Evolutionary conservation across 2,113 vertebrate species (phyloP).

Genomic region (Astur gentilis): DNA sequence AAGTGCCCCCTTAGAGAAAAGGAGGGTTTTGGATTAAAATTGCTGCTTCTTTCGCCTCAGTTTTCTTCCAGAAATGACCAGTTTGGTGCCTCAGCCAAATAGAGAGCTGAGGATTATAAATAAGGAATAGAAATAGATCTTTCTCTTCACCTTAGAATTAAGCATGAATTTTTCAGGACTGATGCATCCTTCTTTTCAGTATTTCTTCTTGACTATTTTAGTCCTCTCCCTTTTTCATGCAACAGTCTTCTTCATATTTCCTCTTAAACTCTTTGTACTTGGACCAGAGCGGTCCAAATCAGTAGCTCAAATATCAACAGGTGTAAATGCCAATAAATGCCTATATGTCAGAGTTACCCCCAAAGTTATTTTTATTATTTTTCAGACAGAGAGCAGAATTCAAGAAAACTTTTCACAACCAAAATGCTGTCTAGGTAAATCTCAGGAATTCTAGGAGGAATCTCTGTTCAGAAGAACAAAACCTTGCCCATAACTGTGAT

Average conservation of each 20-base stretch:
- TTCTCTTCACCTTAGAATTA: slow-evolving; percentile 6
- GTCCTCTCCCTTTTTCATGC: not conserved
- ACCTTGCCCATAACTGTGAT: fast-evolving
- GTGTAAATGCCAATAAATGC: not conserved
- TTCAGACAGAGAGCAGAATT: not conserved
- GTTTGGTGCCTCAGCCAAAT: not conserved
- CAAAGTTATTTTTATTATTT: not conserved
- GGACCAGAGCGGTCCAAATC: not conserved
- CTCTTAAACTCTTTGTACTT: not conserved
- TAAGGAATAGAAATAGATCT: slow-evolving; percentile 22
- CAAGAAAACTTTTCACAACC: not conserved
- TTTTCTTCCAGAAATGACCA: not conserved
- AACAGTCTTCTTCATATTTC: not conserved
- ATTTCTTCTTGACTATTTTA: not conserved
- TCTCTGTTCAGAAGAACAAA: not conserved
- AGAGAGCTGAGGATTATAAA: not conserved
- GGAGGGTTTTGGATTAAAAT: not conserved
- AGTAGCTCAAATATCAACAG: not conserved
- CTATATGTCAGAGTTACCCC: not conserved
- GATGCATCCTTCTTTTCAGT: not conserved
- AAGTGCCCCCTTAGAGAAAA: not conserved
- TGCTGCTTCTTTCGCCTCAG: not conserved
- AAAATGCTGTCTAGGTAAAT: not conserved
- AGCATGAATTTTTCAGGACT: slow-evolving; percentile 14
- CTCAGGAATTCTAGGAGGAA: not conserved